Conservation (phyloP, 2,113 vertebrate genomes). For the Oostethus manadensis region DNA sequence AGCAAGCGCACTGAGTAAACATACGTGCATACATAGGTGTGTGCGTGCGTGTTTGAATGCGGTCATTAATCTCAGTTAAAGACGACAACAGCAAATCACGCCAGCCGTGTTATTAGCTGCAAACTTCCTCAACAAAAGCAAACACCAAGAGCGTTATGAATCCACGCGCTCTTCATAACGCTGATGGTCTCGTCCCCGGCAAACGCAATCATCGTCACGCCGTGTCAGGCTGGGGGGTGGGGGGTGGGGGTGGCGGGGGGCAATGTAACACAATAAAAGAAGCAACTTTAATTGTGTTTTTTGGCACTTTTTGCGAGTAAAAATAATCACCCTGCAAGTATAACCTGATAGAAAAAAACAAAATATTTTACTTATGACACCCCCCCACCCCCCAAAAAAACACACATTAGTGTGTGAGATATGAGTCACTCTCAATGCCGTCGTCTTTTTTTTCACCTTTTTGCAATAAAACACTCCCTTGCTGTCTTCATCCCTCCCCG, state of each 20-base stretch:
- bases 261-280: background rate
- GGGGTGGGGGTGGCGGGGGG: too few relatives aligned
- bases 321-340: background rate
- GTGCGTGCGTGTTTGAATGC: background rate
- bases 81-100: background rate
- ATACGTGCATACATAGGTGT: too few relatives aligned
- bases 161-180: background rate
- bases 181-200: background rate
- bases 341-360: background rate
- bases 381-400: background rate
- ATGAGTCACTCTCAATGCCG: background rate
- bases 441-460: background rate
- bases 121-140: background rate
- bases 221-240: too few relatives aligned
- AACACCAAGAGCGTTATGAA: slow-evolving; percentile 2
- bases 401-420: background rate
- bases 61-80: slow-evolving; percentile 5
- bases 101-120: background rate
- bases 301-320: background rate
- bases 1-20: too few relatives aligned
- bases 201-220: slow-evolving; percentile 4
- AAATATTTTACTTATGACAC: background rate
- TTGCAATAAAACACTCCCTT: background rate
- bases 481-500: background rate
- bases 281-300: background rate